These are phyloP conservation scores for Euthynnus affinis DNA, from an alignment of 2,797 vertebrate species.

Conservation along the genomic window DNA sequence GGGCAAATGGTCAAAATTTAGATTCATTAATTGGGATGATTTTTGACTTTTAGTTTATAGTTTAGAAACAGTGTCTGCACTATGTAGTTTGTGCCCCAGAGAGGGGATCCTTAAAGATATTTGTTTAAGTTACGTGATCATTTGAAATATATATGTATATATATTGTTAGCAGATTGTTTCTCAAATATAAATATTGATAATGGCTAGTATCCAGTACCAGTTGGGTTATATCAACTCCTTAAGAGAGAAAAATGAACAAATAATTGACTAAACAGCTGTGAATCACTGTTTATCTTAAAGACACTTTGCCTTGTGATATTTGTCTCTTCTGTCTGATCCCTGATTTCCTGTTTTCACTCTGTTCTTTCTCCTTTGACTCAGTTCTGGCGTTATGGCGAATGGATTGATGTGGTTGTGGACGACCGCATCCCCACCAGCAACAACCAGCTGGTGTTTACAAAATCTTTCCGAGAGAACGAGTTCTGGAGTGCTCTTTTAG, in stretches of 20 bases:
- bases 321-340: background rate
- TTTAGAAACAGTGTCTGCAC: background rate
- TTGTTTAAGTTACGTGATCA: too few relatives aligned
- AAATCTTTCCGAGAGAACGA: constrained; percentile 94
- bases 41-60: too few relatives aligned
- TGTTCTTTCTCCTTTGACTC: background rate
- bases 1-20: too few relatives aligned
- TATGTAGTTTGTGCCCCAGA: too few relatives aligned
- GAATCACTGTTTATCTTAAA: background rate
- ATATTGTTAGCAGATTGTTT: too few relatives aligned
- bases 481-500: constrained; percentile 96
- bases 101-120: too few relatives aligned
- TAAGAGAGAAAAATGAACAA: background rate
- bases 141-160: too few relatives aligned
- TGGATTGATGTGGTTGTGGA: constrained; percentile 97
- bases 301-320: background rate
- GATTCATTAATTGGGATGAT: too few relatives aligned
- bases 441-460: constrained; percentile 92
- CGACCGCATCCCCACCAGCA: constrained; percentile 92
- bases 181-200: background rate
- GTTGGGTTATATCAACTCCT: too few relatives aligned
- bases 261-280: background rate
- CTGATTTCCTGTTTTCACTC: background rate
- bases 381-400: constrained; percentile 96
- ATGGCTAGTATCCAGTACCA: background rate